These are phyloP conservation scores for Celastrina argiolus DNA, from an alignment of 2,888 invertebrate species.

Conservation along the genomic window DNA sequence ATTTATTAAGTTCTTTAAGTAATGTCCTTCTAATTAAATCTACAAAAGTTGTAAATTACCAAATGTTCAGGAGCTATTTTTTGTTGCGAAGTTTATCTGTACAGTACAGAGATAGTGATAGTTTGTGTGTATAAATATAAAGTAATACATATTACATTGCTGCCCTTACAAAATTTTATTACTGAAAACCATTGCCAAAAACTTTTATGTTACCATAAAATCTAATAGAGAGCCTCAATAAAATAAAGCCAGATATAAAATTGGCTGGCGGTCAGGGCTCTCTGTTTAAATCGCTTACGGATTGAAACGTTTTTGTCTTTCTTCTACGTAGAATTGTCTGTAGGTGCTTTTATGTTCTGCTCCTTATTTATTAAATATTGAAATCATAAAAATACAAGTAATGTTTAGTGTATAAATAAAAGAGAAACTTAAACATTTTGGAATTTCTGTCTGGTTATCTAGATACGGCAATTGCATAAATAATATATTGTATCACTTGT, in stretches of 20 bases:
- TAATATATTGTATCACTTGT: too few relatives aligned
- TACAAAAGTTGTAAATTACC: background rate
- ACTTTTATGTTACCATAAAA: conserved; percentile 16
- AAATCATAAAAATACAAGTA: too few relatives aligned
- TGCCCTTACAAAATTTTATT: conserved; percentile 5
- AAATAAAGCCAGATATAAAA: conserved; percentile 1
- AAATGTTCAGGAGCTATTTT: background rate
- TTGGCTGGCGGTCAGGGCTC: background rate
- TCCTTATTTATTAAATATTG: too few relatives aligned
- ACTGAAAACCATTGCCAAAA: conserved; percentile 5
- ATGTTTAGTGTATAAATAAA: too few relatives aligned
- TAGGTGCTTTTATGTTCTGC: too few relatives aligned
- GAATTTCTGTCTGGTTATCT: too few relatives aligned
- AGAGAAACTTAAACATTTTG: too few relatives aligned
- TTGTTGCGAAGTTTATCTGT: background rate
- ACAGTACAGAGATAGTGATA: background rate
- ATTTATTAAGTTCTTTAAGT: too few relatives aligned
- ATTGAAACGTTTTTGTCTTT: background rate
- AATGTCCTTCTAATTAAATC: background rate
- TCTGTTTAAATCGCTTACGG: background rate
- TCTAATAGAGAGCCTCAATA: conserved; percentile 12
- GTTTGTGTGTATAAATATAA: background rate
- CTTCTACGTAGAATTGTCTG: background rate
- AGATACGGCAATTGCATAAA: too few relatives aligned
- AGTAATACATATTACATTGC: background rate